Conservation (phyloP, 1,140 invertebrate species). For the Philaenus spumarius region DNA sequence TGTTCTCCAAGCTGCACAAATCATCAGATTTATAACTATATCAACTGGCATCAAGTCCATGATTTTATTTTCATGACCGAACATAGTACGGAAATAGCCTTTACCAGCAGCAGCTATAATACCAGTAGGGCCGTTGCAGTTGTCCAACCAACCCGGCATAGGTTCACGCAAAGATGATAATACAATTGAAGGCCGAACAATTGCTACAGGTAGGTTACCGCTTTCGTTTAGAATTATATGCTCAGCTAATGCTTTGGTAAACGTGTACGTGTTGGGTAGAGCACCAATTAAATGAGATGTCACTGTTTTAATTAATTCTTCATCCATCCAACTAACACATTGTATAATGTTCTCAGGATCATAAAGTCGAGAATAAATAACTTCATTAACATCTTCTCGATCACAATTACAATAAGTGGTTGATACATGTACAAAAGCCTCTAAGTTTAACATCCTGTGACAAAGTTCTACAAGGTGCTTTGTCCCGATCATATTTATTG, state of each 20-base stretch:
- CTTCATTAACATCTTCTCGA: background rate
- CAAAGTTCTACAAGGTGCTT: background rate
- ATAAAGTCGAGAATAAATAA: background rate
- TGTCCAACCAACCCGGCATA: slow-evolving; percentile 83
- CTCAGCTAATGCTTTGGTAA: slow-evolving; percentile 48
- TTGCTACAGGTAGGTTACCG: slow-evolving; percentile 64
- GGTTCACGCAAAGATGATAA: slow-evolving; percentile 58
- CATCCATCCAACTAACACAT: background rate
- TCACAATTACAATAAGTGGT: background rate
- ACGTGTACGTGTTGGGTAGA: slow-evolving; percentile 1
- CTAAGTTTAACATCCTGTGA: background rate
- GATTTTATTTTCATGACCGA: slow-evolving; percentile 51
- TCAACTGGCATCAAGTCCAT: slow-evolving; percentile 86
- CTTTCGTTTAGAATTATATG: slow-evolving; percentile 61
- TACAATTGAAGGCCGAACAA: slow-evolving; percentile 61
- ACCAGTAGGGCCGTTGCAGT: slow-evolving; percentile 87
- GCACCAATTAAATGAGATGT: background rate
- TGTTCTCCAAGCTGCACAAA: slow-evolving; percentile 65
- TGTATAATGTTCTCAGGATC: background rate
- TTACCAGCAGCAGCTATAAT: slow-evolving; percentile 67
- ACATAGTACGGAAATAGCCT: slow-evolving; percentile 69
- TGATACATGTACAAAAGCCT: background rate
- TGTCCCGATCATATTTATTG: background rate
- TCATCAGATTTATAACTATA: slow-evolving; percentile 68
- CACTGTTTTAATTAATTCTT: background rate